Percentiles rank a stretch among this genome's conserved stretches.
Conservation (phyloP, 2,888 invertebrate genomes). For the Archaeoteleia sp. region DNA sequence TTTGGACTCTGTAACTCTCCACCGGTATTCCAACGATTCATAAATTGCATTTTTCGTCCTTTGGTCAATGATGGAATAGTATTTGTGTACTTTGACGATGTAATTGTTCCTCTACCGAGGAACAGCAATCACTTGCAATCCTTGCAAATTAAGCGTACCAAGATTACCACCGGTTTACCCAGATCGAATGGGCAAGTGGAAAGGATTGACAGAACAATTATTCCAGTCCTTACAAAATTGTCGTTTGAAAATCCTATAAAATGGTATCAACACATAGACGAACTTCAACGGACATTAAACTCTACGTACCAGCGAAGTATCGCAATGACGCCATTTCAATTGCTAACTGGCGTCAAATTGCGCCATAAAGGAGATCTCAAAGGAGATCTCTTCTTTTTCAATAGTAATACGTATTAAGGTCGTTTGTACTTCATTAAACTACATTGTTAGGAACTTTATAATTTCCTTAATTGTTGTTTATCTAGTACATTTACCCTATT, state of each 20-base stretch:
- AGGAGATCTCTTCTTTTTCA: too few species aligned
- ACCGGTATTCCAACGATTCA: slow-evolving; percentile 19
- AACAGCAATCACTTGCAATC: too few species aligned
- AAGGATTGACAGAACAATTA: slow-evolving; percentile 11
- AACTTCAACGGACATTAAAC: slow-evolving; percentile 21
- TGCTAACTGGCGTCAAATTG: slow-evolving; percentile 13
- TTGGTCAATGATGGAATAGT: slow-evolving; percentile 10
- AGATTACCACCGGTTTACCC: slow-evolving; percentile 23
- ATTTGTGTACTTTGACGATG: too few species aligned
- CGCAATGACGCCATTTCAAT: slow-evolving; percentile 12
- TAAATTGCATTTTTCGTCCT: slow-evolving; percentile 20
- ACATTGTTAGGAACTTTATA: too few species aligned
- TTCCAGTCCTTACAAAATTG: slow-evolving; percentile 20
- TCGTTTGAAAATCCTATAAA: slow-evolving; percentile 9
- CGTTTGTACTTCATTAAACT: too few species aligned
- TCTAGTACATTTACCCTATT: too few species aligned
- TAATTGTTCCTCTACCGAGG: too few species aligned
- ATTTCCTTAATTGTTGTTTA: too few species aligned
- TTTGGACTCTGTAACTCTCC: slow-evolving; percentile 35
- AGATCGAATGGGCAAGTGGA: slow-evolving; percentile 30
- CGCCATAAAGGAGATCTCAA: slow-evolving; percentile 6
- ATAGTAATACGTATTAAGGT: too few species aligned
- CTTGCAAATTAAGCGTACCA: slow-evolving; percentile 22
- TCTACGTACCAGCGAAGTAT: slow-evolving; percentile 23
- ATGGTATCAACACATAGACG: slow-evolving; percentile 19